Conservation (phyloP, 2,113 vertebrate species). For the Zootoca vivipara region DNA sequence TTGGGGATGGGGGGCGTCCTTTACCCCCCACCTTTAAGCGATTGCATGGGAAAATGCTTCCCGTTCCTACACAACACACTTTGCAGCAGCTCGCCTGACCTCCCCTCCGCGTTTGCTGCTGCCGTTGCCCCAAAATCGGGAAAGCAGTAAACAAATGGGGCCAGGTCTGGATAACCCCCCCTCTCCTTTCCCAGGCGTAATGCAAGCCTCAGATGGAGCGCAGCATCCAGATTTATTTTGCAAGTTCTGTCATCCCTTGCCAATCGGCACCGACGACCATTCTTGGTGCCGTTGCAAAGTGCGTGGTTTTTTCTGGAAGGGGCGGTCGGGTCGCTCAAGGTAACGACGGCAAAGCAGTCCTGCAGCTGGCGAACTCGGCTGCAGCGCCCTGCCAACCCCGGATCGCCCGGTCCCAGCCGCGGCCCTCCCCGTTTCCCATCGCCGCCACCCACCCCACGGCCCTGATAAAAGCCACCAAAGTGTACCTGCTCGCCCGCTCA, state of each 20-base stretch:
- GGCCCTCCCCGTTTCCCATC: conserved; percentile 1
- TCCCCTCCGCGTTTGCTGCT: background rate
- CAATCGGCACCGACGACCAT: background rate
- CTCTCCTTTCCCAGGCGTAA: too few species aligned
- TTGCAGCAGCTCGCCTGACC: background rate
- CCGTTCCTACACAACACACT: too few species aligned
- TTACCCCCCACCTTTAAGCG: background rate
- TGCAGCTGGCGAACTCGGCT: background rate
- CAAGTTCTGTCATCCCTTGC: background rate
- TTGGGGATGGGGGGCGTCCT: background rate
- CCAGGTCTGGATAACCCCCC: background rate
- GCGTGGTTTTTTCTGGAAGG: background rate
- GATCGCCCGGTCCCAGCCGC: background rate
- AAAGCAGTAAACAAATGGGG: background rate
- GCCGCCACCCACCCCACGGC: background rate
- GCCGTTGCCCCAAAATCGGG: background rate
- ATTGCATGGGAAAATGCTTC: background rate
- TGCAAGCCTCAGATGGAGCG: background rate
- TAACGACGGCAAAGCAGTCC: background rate
- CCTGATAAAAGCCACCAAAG: background rate
- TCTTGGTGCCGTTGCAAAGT: background rate
- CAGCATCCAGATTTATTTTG: background rate
- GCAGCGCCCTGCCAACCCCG: background rate
- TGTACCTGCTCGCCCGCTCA: conserved; percentile 46
- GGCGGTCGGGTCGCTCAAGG: background rate